phyloP scores from a whole-genome alignment of 2,888 invertebrate species.

The Hirtodrosophila alboralis region DNA sequence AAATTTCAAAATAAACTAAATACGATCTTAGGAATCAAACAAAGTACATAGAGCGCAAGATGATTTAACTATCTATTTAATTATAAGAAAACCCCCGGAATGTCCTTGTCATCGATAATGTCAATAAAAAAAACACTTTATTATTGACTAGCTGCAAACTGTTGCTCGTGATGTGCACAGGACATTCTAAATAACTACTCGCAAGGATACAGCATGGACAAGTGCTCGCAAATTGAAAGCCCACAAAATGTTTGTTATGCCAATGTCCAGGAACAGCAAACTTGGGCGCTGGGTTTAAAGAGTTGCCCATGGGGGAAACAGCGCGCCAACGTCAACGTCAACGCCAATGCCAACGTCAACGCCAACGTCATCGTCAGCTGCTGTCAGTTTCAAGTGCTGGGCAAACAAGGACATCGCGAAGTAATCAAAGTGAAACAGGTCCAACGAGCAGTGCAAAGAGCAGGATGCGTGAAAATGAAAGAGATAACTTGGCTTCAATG shows the following conservation, averaged over 20 bases:
- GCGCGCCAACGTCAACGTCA: background rate
- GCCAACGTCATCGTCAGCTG: constrained; percentile 1
- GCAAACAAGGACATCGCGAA: constrained; percentile 56
- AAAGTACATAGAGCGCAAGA: too few species aligned
- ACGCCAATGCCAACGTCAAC: background rate
- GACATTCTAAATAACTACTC: too few species aligned
- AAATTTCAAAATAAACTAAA: too few species aligned
- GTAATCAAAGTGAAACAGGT: constrained; percentile 58
- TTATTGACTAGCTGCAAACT: too few species aligned
- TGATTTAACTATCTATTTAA: too few species aligned
- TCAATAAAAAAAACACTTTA: too few species aligned
- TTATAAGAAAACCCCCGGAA: too few species aligned
- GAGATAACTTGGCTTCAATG: constrained; percentile 20
- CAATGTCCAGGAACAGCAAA: constrained; percentile 17
- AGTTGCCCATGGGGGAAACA: background rate
- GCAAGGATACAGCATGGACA: background rate
- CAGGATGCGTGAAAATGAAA: constrained; percentile 12
- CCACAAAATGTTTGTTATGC: constrained; percentile 26
- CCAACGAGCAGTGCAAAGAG: constrained; percentile 2
- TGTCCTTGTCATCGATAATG: too few species aligned
- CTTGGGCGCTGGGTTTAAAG: constrained; percentile 14
- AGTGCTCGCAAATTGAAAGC: constrained; percentile 28
- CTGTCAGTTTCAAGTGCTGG: constrained; percentile 45
- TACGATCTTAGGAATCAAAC: too few species aligned
- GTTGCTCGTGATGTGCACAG: too few species aligned